phyloP scores from a whole-genome alignment of 2,113 vertebrate genomes.

The Tragelaphus scriptus region DNA sequence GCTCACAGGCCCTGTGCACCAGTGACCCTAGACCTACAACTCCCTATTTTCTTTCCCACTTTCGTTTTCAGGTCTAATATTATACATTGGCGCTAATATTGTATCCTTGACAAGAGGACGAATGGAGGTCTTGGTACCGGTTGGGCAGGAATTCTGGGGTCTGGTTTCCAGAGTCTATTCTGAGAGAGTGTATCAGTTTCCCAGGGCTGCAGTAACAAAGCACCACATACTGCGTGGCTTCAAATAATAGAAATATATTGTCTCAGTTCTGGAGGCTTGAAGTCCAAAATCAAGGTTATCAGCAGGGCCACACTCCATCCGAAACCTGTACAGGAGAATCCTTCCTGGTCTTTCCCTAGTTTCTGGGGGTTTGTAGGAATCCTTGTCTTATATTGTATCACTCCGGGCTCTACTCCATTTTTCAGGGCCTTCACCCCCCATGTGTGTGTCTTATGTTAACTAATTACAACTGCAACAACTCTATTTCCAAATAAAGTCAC shows the following conservation, averaged over 20 bases:
- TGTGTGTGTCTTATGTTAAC: background rate
- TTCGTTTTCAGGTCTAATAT: background rate
- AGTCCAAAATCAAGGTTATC: background rate
- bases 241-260: background rate
- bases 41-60: background rate
- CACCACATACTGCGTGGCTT: background rate
- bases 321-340: background rate
- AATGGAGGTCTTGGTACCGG: background rate
- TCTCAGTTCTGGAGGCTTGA: background rate
- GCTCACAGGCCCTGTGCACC: background rate
- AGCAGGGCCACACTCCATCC: background rate
- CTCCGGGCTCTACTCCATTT: background rate
- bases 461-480: background rate
- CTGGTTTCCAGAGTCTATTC: background rate
- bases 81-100: background rate
- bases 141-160: background rate
- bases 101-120: background rate
- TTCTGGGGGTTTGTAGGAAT: background rate
- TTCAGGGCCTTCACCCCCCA: accelerated
- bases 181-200: background rate
- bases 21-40: background rate
- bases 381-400: background rate
- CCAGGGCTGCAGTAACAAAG: background rate
- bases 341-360: background rate
- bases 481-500: background rate